A percentile compares a stretch with the other conserved stretches of the same genome.
Conservation (phyloP, 1,140 invertebrate species). For the Halesus radiatus region DNA sequence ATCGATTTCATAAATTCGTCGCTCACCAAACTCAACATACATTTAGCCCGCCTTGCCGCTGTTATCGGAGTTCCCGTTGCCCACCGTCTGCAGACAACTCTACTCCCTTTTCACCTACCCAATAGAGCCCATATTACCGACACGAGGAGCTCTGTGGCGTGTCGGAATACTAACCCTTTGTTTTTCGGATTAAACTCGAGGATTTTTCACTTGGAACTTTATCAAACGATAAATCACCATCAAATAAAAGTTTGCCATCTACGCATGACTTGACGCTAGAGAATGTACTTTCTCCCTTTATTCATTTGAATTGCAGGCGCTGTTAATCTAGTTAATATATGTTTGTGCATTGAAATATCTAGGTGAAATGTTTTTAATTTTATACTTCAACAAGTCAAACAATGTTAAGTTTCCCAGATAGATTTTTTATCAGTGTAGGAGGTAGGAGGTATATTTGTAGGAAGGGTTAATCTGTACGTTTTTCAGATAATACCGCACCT, state of each 20-base stretch:
- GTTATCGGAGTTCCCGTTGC: conserved; percentile 1
- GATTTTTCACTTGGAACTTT: conserved; percentile 19
- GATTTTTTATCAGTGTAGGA: too few relatives aligned
- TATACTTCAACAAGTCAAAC: too few relatives aligned
- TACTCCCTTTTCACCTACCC: conserved; percentile 3
- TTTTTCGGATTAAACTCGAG: conserved; percentile 16
- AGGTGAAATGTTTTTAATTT: too few relatives aligned
- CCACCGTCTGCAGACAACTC: background rate
- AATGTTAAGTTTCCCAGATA: too few relatives aligned
- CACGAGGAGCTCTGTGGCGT: conserved; percentile 14
- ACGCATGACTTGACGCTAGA: too few relatives aligned
- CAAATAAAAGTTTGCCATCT: too few relatives aligned
- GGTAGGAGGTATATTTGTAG: too few relatives aligned
- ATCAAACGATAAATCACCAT: background rate
- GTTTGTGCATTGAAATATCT: too few relatives aligned
- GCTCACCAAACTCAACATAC: conserved; percentile 23
- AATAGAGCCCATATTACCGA: conserved; percentile 28
- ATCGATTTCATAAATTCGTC: conserved; percentile 56
- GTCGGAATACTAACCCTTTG: conserved; percentile 35
- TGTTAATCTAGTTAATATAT: too few relatives aligned
- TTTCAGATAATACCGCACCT: conserved; percentile 2
- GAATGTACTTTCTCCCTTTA: too few relatives aligned
- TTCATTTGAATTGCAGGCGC: too few relatives aligned
- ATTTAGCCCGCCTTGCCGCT: conserved; percentile 1
- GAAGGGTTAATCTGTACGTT: background rate